Evolutionary conservation across 1,140 invertebrate genomes (phyloP), one percentile per base, ranked within the genome.

Genomic region (Theocolax elegans): DNA sequence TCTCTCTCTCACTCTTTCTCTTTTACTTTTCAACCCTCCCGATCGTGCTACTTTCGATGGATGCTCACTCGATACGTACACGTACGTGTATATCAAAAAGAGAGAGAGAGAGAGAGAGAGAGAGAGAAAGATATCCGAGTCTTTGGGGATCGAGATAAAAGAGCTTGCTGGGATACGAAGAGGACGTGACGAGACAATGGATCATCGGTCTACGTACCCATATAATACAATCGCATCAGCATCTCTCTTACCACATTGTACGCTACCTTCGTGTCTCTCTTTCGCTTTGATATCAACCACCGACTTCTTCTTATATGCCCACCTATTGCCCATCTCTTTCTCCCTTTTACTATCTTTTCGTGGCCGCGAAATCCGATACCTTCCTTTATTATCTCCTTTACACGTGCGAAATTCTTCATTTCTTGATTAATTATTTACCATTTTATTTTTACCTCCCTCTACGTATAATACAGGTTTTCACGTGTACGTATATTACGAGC

Each of bases 151-250:
- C 82, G 77, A 83, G 85, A 85, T 85, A 85, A 86, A 85, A 84
- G 83, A 80, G 79, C 73, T 51, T 23, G 46, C 78, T 35, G 31
- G 10, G 56, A 38, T 46, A 60, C 6, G 48, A 42, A 60, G 67
- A 71, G 81, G 79, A 85, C 85, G 85, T 85, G 85, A 86, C 85
- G 82, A 86, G 83, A 86, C 85, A 86, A 86, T 86, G 79, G 85
- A 84, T 83, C 80, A 79, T 74, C 79, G 79, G 82, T 79, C 82
- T 82, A 84, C 83, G 81, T 31, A 35, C 4, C 35, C 25, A 29
- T 78, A 83, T 85, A 82, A 85, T 85, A 86, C 83, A 85, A 86
- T 86, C 85, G 83, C 85, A 86, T 85, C 85, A 86, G 85, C 85
- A 85, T 85, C 83, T 85, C 82, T 78, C 35, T 35, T 10, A 35